Conservation (phyloP, 2,888 invertebrate genomes). For the Chymomyza procnemis region DNA sequence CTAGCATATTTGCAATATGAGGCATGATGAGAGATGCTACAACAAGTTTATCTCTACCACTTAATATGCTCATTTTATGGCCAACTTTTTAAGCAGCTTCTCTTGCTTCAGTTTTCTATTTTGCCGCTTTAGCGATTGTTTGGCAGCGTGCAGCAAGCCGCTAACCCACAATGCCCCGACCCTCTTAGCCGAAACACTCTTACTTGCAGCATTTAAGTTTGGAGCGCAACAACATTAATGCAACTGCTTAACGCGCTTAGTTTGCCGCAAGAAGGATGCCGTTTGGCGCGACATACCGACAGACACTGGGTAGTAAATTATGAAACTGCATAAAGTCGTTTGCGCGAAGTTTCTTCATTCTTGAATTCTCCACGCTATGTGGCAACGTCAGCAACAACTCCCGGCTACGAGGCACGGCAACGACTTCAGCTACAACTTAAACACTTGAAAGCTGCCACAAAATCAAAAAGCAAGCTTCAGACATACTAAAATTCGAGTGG, state of each 20-base stretch:
- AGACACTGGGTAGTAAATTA: constrained; percentile 50
- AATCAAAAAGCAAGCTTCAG: constrained; percentile 55
- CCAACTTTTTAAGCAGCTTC: background rate
- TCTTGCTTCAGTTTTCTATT: constrained; percentile 5
- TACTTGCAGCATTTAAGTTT: background rate
- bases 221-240: constrained; percentile 29
- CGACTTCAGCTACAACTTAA: constrained; percentile 41
- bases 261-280: constrained; percentile 9
- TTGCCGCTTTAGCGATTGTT: constrained; percentile 10
- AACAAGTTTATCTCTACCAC: background rate
- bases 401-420: background rate
- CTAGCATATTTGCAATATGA: background rate
- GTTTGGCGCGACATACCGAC: background rate
- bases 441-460: constrained; percentile 63
- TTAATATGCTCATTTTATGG: constrained; percentile 4
- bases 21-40: background rate
- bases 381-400: constrained; percentile 16
- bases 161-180: background rate
- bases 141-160: background rate
- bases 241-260: constrained; percentile 36
- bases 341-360: background rate
- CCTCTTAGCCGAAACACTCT: background rate
- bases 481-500: background rate
- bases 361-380: background rate
- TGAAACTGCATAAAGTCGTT: constrained; percentile 48